These are phyloP conservation scores for Ichneumon xanthorius DNA, from an alignment of 2,888 invertebrate species.

Conservation along the genomic window DNA sequence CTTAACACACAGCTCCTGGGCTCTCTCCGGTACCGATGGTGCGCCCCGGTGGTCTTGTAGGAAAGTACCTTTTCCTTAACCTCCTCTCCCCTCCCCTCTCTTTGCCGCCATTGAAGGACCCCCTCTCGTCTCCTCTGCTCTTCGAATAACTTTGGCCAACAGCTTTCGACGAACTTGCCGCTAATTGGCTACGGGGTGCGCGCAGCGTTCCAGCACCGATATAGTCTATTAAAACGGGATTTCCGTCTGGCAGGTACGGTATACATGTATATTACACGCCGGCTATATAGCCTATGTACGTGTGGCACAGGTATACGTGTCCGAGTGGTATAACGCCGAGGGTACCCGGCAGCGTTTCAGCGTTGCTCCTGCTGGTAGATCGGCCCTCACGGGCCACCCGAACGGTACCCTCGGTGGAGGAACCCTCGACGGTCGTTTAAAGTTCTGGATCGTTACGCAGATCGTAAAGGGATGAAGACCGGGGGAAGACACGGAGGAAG, in stretches of 20 bases:
- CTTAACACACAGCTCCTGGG: slow-evolving; percentile 20
- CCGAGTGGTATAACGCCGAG: slow-evolving; percentile 39
- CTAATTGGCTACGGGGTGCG: slow-evolving; percentile 61
- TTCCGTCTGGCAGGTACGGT: slow-evolving; percentile 41
- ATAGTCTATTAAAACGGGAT: slow-evolving; percentile 63
- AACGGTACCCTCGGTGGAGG: slow-evolving; percentile 51
- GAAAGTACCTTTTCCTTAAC: slow-evolving; percentile 57
- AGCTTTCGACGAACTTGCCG: slow-evolving; percentile 57
- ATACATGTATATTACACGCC: slow-evolving; percentile 9
- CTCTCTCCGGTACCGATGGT: slow-evolving; percentile 10
- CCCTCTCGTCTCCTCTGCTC: slow-evolving; percentile 30
- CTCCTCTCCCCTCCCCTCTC: slow-evolving; percentile 17
- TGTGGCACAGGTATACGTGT: slow-evolving; percentile 31
- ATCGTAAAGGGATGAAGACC: slow-evolving; percentile 63
- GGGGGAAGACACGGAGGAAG: slow-evolving; percentile 30
- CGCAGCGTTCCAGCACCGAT: slow-evolving; percentile 38
- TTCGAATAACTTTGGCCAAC: slow-evolving; percentile 60
- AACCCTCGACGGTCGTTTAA: slow-evolving; percentile 63
- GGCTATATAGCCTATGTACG: background rate
- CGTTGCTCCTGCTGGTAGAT: slow-evolving; percentile 34
- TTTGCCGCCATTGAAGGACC: slow-evolving; percentile 25
- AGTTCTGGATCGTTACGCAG: slow-evolving; percentile 65
- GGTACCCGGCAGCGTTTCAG: slow-evolving; percentile 32
- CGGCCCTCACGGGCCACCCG: slow-evolving; percentile 41
- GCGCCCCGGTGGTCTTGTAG: slow-evolving; percentile 39